phyloP scores from a whole-genome alignment of 2,797 vertebrate species.

The Fistularia commersonii region DNA sequence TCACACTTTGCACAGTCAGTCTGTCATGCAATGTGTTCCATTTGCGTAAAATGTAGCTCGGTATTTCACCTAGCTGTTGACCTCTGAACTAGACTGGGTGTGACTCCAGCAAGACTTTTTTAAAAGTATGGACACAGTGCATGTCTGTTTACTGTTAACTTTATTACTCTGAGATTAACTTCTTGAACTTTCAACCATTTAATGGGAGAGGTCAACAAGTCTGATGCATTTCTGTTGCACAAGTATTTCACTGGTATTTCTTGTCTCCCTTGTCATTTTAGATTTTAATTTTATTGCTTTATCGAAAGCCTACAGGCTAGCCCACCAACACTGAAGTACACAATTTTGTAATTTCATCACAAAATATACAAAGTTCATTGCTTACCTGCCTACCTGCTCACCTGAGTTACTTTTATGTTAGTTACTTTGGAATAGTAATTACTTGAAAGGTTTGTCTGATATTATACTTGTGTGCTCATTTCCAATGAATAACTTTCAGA shows the following conservation, averaged over 20 bases:
- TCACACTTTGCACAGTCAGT: background rate
- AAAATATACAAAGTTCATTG: too few relatives aligned
- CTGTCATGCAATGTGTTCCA: background rate
- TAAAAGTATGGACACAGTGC: conserved; percentile 6
- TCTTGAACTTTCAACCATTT: conserved; percentile 22
- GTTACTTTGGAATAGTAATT: too few relatives aligned
- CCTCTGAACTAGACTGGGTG: conserved; percentile 17
- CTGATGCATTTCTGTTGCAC: conserved; percentile 9
- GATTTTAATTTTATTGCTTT: background rate
- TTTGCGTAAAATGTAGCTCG: conserved; percentile 10
- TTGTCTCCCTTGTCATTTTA: background rate
- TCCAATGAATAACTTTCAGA: too few relatives aligned
- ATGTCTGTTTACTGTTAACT: conserved; percentile 8
- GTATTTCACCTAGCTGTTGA: conserved; percentile 19
- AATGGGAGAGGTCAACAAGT: conserved; percentile 9
- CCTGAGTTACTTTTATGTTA: too few relatives aligned
- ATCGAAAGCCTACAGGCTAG: too few relatives aligned
- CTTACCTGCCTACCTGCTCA: too few relatives aligned
- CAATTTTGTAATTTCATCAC: too few relatives aligned
- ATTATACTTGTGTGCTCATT: too few relatives aligned
- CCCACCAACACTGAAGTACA: too few relatives aligned
- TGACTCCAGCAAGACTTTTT: conserved; percentile 7
- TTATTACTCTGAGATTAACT: conserved; percentile 14
- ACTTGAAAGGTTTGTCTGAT: too few relatives aligned
- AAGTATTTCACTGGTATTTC: background rate